Evolutionary conservation across 2,888 invertebrate genomes (phyloP), one percentile per base, ranked within the genome.

Genomic region (Globia sparganii): DNA sequence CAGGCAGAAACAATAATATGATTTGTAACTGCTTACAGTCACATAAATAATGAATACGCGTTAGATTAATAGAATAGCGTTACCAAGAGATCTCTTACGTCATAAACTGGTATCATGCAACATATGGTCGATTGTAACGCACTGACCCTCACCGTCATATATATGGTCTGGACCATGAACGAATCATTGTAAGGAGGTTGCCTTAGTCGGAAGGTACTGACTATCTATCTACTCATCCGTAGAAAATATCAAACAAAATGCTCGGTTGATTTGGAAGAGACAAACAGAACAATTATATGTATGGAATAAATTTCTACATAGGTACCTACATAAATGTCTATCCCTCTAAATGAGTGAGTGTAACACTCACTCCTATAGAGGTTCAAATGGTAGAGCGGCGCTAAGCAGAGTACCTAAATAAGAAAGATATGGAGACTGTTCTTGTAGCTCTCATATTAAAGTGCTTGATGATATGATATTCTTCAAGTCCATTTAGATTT

Each of bases 101-200:
- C 59, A 79, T 56, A 37, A 46, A 40, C 21, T 62, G 28, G 53
- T 61, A 28, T 25, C 9, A 25, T 37, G 43, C 59, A 82, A 69
- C 87, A 87, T 88, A 87, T 87, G 87, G 78, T 85, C 68, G 72
- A 34, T 72, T 58, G 37, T 62, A 74, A 72, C 71, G 49, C 34
- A 64, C 46, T 85, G 80, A 76, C 77, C 82, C 61, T 34, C 56
- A 66, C 4, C n/a, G 56, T 61, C 72, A 28, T 70, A 37, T 72
- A 80, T 85, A 88, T 65, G 83, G 80, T 34, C 34, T 75, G 49
- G 56, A 71, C 71, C 80, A 58, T 78, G 77, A 77, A 66, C 86
- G 2, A 46, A 68, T 46, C 64, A 68, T 34, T 61, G 61, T 68
- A 64, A 62, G 71, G n/a, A n/a, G n/a, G n/a, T 28, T 40, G 58